Evolutionary conservation across 2,888 invertebrate species (phyloP), one percentile per base, ranked within the genome.

Genomic region (Pristionchus mayeri): DNA sequence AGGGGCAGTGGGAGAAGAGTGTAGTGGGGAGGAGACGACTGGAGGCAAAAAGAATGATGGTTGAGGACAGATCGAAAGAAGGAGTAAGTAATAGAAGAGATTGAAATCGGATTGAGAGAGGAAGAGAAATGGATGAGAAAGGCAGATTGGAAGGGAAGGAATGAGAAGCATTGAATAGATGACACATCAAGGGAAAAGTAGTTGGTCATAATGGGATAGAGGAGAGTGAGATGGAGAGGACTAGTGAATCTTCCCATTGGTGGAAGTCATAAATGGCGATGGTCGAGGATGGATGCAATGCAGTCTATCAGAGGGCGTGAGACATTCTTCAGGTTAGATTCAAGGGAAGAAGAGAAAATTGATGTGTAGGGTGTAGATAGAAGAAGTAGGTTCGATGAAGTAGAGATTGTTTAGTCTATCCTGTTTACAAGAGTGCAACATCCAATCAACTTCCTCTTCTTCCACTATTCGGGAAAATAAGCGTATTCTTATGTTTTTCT

Each of bases 21-120:
- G 50, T 21, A 78, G 50, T 18, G 76, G 48, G 50, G 50, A n/a
- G 30, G 50, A 24, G 76, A 76, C 27, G 30, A n/a, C 13, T 30
- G 37, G n/a, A 50, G 50, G 76, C 50, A 21, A 40, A 78, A 40
- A 30, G 27, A 78, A 27, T 16, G 48, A 48, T 27, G 16, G 50
- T 40, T 50, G 48, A 48, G 27, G 71, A 71, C 37, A 71, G 40
- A 44, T 37, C 37, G 44, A 71, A 44, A 71, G 24, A 44, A 71
- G 37, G 44, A 44, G 37, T n/a, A 71, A 24, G 37, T 24, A 40
- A 44, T 4, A n/a, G 21, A 21, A 16, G 63, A 63, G 40, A 71
- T 71, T 44, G n/a, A 24, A 71, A 71, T 63, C 63, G 63, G 63
- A 63, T 71, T 71, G 71, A 71, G 71, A 71, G n/a, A 13, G 9